Evolutionary conservation across 1,140 invertebrate species (phyloP), one percentile per base, ranked within the genome.

Genomic region (Ceratosolen solmsi): DNA sequence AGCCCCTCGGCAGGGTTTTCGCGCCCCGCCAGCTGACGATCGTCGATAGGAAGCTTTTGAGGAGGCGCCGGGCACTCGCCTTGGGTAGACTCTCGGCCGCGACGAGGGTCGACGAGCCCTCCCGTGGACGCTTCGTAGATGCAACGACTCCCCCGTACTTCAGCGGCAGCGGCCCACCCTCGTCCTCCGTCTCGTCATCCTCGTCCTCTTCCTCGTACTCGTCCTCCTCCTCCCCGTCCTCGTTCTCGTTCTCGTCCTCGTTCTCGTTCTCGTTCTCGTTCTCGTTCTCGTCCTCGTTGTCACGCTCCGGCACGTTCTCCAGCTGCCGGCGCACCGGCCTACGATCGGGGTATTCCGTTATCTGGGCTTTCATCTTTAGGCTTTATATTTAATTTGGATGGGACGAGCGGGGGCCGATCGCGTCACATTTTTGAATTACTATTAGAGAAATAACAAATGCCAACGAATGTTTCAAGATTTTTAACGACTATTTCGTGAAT

Each of bases 1-100:
- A 63, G 5, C 83, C 83, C 13, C 58, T 75, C 1, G 85, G 75
- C 15, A 82, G 46, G 5, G 41, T 36, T 63, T 78, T 78, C 22
- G 11, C 17, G 15, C 30, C 27, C 2, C 54, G 79, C 78, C 83
- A 83, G 13, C 58, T 75, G 0, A 84, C 65, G 11, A 86, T 25
- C n/a, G 80, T 83, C 0, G 46, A 36, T 5, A 86, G 63, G 27
- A 86, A 54, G 27, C 51, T 79, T n/a, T 83, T 86, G 9, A 86
- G 27, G 8, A 68, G 38, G 27, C 80, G 80, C 20, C 79, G 33
- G 2, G 54, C 38, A 8, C 56, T 27, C 1, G 79, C 15, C 17
- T 68, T 71, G 3, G 60, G 38, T 25, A 25, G 56, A n/a, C n/a
- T 46, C 46, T 54, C 49, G 25, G 7, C 49, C 15, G 15, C 11